Evolutionary conservation across 92 coral and sea anemone genomes (phyloP).

Genomic region (Zoanthus sociatus): DNA sequence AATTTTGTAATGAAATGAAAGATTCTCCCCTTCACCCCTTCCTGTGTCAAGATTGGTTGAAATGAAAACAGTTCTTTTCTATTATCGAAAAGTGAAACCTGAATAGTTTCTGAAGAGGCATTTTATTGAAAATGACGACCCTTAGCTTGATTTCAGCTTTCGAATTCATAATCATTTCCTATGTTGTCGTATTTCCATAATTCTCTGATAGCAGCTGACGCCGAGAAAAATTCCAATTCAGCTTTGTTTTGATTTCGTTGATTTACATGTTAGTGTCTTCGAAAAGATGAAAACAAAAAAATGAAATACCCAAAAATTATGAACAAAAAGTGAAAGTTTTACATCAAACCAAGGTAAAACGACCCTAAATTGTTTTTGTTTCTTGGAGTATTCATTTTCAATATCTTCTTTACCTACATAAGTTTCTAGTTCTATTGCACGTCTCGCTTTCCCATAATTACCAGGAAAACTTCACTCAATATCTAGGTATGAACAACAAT

Average conservation of each 20-base stretch:
- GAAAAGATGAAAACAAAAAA: background rate
- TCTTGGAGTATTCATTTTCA: constrained; percentile 5
- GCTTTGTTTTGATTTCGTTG: constrained; percentile 34
- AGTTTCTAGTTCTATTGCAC: background rate
- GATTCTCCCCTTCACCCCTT: constrained; percentile 24
- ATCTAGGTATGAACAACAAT: constrained; percentile 5
- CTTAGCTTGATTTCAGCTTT: constrained; percentile 7
- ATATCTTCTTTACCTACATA: background rate
- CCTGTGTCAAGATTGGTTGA: constrained; percentile 12
- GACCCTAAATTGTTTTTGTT: background rate
- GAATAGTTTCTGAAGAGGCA: background rate
- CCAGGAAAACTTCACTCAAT: constrained; percentile 33
- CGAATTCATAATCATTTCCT: constrained; percentile 28
- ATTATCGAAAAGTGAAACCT: constrained; percentile 29
- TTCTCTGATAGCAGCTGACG: constrained; percentile 41
- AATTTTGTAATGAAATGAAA: constrained; percentile 51
- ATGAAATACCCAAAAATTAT: constrained; percentile 10
- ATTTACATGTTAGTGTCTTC: constrained; percentile 40
- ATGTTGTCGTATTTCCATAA: constrained; percentile 31
- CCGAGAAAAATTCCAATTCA: constrained; percentile 9
- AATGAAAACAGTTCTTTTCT: background rate
- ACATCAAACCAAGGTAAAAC: background rate
- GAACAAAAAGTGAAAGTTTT: constrained; percentile 23
- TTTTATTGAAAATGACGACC: background rate
- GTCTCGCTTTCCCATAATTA: constrained; percentile 27